Percentiles rank a stretch among this genome's conserved stretches.
Conservation (phyloP, 2,797 vertebrate genomes). For the Periophthalmus magnuspinnatus region DNA sequence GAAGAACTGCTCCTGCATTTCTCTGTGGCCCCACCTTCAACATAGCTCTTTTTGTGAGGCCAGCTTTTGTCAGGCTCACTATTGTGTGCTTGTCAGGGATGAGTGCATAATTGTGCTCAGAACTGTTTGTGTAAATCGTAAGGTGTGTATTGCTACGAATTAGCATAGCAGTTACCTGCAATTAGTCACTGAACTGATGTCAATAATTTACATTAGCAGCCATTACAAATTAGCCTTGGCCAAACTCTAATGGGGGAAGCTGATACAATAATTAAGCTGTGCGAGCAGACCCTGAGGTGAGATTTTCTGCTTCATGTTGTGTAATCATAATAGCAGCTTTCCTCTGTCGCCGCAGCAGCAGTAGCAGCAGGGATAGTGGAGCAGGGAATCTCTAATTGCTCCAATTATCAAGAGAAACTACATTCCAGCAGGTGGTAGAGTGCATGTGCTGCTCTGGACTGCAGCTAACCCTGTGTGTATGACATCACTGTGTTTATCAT, state of each 20-base stretch:
- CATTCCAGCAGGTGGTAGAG: conserved; percentile 58
- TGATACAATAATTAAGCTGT: conserved; percentile 75
- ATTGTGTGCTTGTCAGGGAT: conserved; percentile 17
- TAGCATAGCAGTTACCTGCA: conserved; percentile 46
- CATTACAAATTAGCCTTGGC: conserved; percentile 44
- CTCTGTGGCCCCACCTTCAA: conserved; percentile 43
- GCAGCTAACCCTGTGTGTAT: background rate
- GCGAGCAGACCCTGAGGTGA: conserved; percentile 59
- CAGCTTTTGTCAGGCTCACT: conserved; percentile 10
- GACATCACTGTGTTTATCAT: background rate
- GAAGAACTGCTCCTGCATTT: conserved; percentile 34
- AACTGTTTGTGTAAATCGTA: background rate
- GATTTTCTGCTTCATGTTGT: conserved; percentile 44
- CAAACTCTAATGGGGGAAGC: conserved; percentile 52
- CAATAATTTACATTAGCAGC: conserved; percentile 65
- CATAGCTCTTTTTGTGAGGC: conserved; percentile 35
- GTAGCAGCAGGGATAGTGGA: conserved; percentile 50
- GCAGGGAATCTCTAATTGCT: conserved; percentile 69
- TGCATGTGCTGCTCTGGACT: conserved; percentile 35
- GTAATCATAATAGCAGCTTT: conserved; percentile 66
- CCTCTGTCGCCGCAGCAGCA: conserved; percentile 33
- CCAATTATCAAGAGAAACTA: conserved; percentile 71
- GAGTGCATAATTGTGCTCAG: conserved; percentile 16
- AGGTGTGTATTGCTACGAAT: background rate
- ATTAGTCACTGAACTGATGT: conserved; percentile 54